Evolutionary conservation across 2,888 invertebrate genomes (phyloP).

Genomic region (Drosophila rubida): DNA sequence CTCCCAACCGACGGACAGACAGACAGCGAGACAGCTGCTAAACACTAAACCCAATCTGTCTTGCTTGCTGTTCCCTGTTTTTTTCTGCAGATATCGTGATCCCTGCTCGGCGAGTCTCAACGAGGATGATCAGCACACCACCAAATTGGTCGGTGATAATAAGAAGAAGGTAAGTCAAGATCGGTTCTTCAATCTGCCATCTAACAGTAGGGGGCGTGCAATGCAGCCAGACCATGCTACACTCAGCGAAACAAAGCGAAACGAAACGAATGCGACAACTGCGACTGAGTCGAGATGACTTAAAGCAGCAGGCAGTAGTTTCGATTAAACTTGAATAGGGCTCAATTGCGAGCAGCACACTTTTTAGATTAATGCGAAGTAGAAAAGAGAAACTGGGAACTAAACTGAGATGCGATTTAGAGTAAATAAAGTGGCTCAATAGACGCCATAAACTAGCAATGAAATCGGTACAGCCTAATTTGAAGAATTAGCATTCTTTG

Average conservation of each 20-base stretch:
- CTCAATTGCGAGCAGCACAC: too few relatives aligned
- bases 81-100: slow-evolving; percentile 90
- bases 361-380: too few relatives aligned
- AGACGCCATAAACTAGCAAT: background rate
- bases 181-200: slow-evolving; percentile 27
- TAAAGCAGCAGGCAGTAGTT: background rate
- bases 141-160: slow-evolving; percentile 93
- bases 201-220: slow-evolving; percentile 46
- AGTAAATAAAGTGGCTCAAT: too few relatives aligned
- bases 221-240: slow-evolving; percentile 23
- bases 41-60: slow-evolving; percentile 55
- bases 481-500: background rate
- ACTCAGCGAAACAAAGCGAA: slow-evolving; percentile 31
- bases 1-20: background rate
- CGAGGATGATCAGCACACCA: slow-evolving; percentile 96
- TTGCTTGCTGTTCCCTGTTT: slow-evolving; percentile 15
- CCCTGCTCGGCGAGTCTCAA: slow-evolving; percentile 96
- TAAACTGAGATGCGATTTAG: too few relatives aligned
- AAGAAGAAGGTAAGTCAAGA: slow-evolving; percentile 90
- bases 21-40: slow-evolving; percentile 40
- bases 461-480: background rate
- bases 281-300: background rate
- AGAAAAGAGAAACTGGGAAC: too few relatives aligned
- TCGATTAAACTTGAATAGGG: background rate
- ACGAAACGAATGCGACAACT: background rate